Conservation (phyloP, 2,888 invertebrate species). For the Aspidiotus destructor region DNA sequence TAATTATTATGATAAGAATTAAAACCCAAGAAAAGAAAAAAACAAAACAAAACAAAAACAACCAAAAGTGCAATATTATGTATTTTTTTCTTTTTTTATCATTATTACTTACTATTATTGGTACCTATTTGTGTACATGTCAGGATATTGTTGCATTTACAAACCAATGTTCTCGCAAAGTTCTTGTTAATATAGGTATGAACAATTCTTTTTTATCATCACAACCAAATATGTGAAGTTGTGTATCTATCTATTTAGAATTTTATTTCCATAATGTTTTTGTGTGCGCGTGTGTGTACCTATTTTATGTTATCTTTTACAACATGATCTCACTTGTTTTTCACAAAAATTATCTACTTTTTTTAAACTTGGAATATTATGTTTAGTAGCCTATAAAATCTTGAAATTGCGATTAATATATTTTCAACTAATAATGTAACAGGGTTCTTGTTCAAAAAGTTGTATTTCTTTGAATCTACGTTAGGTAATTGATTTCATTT, state of each 20-base stretch:
- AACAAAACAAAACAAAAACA: too few species aligned
- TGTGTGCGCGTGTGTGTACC: neutral
- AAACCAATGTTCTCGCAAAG: neutral
- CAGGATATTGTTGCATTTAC: slow-evolving; percentile 4
- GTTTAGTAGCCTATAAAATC: too few species aligned
- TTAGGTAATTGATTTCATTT: neutral
- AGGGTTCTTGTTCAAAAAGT: neutral
- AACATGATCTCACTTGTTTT: slow-evolving; percentile 10
- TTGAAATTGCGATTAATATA: too few species aligned
- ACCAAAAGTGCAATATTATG: too few species aligned
- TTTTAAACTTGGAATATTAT: neutral
- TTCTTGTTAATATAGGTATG: neutral
- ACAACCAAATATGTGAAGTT: neutral
- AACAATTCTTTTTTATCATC: neutral
- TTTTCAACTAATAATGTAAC: neutral
- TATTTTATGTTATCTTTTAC: neutral
- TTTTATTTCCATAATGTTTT: neutral
- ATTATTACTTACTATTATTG: too few species aligned
- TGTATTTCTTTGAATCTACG: neutral
- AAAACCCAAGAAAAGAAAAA: too few species aligned
- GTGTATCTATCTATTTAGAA: neutral
- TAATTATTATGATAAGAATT: too few species aligned
- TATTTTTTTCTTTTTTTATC: too few species aligned
- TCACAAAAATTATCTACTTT: slow-evolving; percentile 7
- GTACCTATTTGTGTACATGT: neutral